Evolutionary conservation across 2,113 vertebrate species (phyloP).

Genomic region (Gavia stellata): DNA sequence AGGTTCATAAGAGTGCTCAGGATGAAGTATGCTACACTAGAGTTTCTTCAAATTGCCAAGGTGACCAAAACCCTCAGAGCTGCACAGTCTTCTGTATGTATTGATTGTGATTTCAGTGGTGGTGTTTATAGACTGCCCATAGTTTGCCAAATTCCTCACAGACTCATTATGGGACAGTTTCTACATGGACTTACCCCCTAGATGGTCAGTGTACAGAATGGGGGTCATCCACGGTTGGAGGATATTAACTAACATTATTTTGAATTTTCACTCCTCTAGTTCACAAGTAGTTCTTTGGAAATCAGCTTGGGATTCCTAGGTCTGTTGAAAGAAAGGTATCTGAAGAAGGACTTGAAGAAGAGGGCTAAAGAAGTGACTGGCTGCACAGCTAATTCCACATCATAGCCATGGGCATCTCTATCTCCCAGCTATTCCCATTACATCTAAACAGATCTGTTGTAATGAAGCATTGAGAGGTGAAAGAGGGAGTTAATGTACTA

Average conservation of each 20-base stretch:
- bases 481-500: neutral
- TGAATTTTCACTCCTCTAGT: neutral
- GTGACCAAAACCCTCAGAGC: neutral
- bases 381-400: neutral
- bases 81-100: neutral
- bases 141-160: neutral
- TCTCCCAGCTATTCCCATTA: neutral
- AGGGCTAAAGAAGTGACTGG: neutral
- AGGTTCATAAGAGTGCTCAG: neutral
- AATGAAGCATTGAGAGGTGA: constrained; percentile 20
- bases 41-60: neutral
- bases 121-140: neutral
- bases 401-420: neutral
- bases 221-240: neutral
- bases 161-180: neutral
- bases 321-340: neutral
- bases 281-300: neutral
- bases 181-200: neutral
- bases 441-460: neutral
- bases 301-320: neutral
- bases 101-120: neutral
- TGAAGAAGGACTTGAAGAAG: neutral
- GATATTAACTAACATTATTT: neutral
- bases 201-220: neutral
- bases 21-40: neutral